phyloP scores from a whole-genome alignment of 2,113 vertebrate species.

The Coryphaenoides rupestris region DNA sequence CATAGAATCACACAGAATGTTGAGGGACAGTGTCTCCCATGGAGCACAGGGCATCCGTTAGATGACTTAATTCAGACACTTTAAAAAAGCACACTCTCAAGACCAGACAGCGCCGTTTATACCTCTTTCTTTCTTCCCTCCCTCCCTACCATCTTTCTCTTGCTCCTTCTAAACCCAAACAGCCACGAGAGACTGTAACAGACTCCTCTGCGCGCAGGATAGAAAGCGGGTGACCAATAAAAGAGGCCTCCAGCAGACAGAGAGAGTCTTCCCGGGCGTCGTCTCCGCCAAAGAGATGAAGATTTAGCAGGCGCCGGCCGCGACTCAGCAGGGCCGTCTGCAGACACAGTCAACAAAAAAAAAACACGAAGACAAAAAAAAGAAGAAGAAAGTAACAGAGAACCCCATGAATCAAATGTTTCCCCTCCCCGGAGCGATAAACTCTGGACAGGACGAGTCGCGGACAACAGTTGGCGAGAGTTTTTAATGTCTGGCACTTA shows the following conservation, averaged over 20 bases:
- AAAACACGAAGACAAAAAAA: background rate
- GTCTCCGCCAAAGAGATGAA: background rate
- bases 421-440: background rate
- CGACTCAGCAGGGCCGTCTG: background rate
- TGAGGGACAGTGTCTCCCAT: background rate
- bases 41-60: background rate
- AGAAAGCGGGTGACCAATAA: too few species aligned
- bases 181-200: background rate
- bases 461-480: background rate
- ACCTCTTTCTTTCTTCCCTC: background rate
- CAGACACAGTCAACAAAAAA: background rate
- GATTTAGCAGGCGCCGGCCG: background rate
- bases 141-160: background rate
- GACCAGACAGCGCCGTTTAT: constrained; percentile 12
- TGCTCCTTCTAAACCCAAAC: background rate
- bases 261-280: background rate
- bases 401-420: too few species aligned
- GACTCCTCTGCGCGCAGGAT: background rate
- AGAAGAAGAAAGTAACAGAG: background rate
- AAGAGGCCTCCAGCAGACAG: too few species aligned
- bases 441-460: background rate
- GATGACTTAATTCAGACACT: background rate
- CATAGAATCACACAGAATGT: background rate
- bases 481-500: background rate
- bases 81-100: constrained; percentile 33